A percentile compares a stretch with the other conserved stretches of the same genome.
These are phyloP conservation scores for Gymnothorax javanicus DNA, from an alignment of 2,797 vertebrate species.

Conservation along the genomic window DNA sequence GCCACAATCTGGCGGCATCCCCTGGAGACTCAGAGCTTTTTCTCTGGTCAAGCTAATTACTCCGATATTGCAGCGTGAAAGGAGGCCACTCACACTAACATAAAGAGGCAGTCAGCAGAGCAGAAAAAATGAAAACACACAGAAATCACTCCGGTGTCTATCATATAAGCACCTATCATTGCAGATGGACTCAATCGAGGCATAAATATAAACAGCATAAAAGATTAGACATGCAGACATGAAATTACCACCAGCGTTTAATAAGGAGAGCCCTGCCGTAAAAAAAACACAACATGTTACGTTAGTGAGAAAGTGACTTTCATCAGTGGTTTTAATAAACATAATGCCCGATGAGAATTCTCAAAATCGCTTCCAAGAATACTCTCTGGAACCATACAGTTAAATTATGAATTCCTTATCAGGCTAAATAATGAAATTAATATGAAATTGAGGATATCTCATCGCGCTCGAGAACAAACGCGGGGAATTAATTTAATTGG, in stretches of 20 bases:
- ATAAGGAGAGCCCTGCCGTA: not conserved
- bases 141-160: not conserved
- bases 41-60: slow-evolving; percentile 24
- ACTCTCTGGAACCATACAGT: not conserved
- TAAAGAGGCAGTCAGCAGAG: slow-evolving; percentile 16
- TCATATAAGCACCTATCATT: not conserved
- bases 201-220: not conserved
- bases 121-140: not conserved
- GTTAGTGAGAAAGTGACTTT: not conserved
- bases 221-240: not conserved
- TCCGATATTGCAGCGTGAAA: not conserved
- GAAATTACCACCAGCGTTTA: not conserved
- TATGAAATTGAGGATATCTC: not conserved
- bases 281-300: not conserved
- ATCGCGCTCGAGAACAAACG: not conserved
- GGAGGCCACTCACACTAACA: not conserved
- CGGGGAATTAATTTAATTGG: not conserved
- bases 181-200: not conserved
- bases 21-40: slow-evolving; percentile 5
- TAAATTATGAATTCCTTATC: not conserved
- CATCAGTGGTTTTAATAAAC: not conserved
- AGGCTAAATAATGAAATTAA: not conserved
- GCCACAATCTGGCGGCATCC: not conserved
- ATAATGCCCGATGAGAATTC: not conserved
- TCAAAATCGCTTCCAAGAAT: not conserved